phyloP scores from a whole-genome alignment of 2,797 vertebrate species.

The Peromyscus melanophrys region DNA sequence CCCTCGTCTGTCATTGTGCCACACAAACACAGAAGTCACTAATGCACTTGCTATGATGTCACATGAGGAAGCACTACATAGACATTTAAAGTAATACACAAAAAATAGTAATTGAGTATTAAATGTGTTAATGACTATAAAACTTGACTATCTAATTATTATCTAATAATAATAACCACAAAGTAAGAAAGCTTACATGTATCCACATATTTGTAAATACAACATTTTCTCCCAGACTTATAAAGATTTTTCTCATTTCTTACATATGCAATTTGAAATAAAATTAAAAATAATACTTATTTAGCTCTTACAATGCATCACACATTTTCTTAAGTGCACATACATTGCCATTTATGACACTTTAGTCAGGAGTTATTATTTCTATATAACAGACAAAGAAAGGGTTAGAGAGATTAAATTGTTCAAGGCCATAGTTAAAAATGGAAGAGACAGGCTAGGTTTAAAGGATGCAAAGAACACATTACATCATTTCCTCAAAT shows the following conservation, averaged over 20 bases:
- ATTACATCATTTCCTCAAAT: neutral
- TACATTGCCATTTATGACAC: neutral
- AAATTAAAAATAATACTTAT: slow-evolving; percentile 51
- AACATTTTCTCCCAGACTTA: slow-evolving; percentile 37
- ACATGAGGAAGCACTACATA: neutral
- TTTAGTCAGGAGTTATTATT: neutral
- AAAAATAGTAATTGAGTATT: neutral
- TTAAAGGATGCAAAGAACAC: neutral
- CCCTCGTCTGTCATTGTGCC: neutral
- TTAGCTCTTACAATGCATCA: neutral
- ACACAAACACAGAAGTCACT: too few species aligned
- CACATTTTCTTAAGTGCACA: neutral
- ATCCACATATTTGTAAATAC: slow-evolving; percentile 4
- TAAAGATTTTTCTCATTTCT: slow-evolving; percentile 39
- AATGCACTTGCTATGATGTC: neutral
- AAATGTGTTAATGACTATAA: slow-evolving; percentile 8
- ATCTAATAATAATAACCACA: too few species aligned
- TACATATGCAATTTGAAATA: slow-evolving; percentile 30
- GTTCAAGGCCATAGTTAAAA: neutral
- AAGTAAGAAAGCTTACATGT: neutral
- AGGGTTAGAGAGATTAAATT: neutral
- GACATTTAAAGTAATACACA: slow-evolving; percentile 45
- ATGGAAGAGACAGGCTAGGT: neutral
- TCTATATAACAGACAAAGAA: neutral
- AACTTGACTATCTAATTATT: slow-evolving; percentile 8